Percentiles rank a stretch among this genome's conserved stretches.
Evolutionary conservation across 1,140 invertebrate genomes (phyloP).

Genomic region (Calliopsis andreniformis): DNA sequence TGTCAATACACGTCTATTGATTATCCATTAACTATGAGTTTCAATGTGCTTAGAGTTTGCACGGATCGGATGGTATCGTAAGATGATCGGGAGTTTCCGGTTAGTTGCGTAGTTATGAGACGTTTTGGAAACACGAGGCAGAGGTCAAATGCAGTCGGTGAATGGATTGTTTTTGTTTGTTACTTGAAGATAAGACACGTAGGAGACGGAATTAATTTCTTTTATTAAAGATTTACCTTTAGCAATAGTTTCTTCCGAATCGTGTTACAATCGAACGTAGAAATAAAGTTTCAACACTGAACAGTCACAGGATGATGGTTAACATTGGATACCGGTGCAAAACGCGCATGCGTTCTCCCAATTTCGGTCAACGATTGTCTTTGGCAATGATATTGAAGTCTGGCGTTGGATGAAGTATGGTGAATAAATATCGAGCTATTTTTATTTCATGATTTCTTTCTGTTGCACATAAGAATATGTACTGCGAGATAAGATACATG

Average conservation of each 20-base stretch:
- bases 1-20: conserved; percentile 29
- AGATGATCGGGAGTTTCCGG: not conserved
- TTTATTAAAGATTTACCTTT: not conserved
- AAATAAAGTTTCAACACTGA: not conserved
- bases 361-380: not conserved
- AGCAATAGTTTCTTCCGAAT: not conserved
- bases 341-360: conserved; percentile 37
- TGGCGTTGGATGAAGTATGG: not conserved
- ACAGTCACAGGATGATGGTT: not conserved
- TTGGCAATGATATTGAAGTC: conserved; percentile 14
- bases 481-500: not conserved
- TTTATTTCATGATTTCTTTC: not conserved
- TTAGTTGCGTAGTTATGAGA: not conserved
- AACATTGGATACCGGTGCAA: conserved; percentile 20
- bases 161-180: not conserved
- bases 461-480: not conserved
- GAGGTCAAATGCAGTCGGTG: conserved; percentile 1
- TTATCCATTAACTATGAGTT: conserved; percentile 9
- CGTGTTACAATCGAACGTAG: too few species aligned
- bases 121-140: not conserved
- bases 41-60: not conserved
- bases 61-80: not conserved
- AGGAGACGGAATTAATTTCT: not conserved
- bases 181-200: not conserved
- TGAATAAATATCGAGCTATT: conserved; percentile 17